Evolutionary conservation across 2,888 invertebrate species (phyloP).

Genomic region (Tyria jacobaeae): DNA sequence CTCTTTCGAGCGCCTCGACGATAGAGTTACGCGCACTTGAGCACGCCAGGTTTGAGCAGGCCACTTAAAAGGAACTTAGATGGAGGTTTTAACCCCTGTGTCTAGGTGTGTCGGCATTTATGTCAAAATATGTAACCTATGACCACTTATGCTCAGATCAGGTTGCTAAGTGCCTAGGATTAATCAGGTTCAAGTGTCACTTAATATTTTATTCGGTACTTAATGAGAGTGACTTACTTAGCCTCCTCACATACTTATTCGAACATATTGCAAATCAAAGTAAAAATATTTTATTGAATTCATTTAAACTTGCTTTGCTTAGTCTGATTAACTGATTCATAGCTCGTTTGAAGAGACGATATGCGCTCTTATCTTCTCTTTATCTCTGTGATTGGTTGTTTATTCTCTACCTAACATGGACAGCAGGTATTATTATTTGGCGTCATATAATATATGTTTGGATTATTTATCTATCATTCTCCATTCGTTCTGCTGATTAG

Average conservation of each 20-base stretch:
- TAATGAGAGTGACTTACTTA: neutral
- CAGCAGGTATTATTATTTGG: conserved; percentile 9
- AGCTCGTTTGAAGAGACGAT: conserved; percentile 3
- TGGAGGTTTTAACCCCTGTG: conserved; percentile 28
- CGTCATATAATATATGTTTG: conserved; percentile 4
- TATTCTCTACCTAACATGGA: conserved; percentile 18
- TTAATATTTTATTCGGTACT: neutral
- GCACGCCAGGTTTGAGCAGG: conserved; percentile 59
- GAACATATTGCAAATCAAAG: neutral
- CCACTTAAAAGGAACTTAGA: conserved; percentile 39
- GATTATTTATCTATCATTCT: conserved; percentile 1
- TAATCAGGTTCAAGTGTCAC: neutral
- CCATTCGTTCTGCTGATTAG: conserved; percentile 6
- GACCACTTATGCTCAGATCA: conserved; percentile 21
- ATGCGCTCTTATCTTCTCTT: conserved; percentile 15
- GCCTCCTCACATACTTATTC: neutral
- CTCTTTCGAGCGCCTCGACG: conserved; percentile 47
- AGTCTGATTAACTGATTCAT: conserved; percentile 7
- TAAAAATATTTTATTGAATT: neutral
- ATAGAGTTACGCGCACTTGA: conserved; percentile 65
- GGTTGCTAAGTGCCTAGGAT: conserved; percentile 23
- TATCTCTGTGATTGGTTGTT: conserved; percentile 27
- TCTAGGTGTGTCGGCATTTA: conserved; percentile 15
- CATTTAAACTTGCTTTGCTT: neutral
- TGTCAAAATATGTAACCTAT: conserved; percentile 17